Conservation (phyloP, 2,113 vertebrate genomes). For the Equus quagga region DNA sequence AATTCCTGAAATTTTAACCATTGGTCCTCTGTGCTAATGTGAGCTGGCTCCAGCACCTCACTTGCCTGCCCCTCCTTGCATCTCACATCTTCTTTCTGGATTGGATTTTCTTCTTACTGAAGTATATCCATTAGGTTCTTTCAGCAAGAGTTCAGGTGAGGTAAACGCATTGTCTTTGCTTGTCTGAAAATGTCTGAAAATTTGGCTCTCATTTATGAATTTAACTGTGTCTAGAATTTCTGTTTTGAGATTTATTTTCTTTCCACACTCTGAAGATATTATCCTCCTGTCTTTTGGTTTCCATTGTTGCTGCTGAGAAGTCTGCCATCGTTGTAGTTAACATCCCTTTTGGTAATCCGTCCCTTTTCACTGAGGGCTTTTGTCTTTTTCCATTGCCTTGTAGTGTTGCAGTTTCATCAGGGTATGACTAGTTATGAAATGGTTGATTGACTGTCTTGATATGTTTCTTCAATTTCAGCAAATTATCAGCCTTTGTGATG, state of each 20-base stretch:
- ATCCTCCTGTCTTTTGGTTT: background rate
- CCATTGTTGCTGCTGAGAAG: background rate
- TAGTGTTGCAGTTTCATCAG: background rate
- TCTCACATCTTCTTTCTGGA: background rate
- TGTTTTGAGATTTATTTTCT: constrained; percentile 1
- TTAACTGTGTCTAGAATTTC: background rate
- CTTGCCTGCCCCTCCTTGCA: background rate
- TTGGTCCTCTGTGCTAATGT: background rate
- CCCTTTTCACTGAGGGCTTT: background rate
- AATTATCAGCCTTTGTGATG: background rate
- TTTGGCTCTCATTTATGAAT: background rate
- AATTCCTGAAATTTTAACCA: background rate
- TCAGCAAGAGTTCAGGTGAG: background rate
- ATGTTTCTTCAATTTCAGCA: background rate
- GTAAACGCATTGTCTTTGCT: background rate
- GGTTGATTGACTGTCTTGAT: background rate
- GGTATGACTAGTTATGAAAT: background rate
- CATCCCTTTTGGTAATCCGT: background rate
- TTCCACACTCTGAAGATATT: background rate
- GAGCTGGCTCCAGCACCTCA: background rate
- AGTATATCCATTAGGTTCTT: background rate
- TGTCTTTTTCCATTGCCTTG: background rate
- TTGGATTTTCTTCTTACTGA: background rate
- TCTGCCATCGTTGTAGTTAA: background rate
- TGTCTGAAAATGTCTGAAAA: constrained; percentile 11